These are phyloP conservation scores for Tuberolachnus salignus DNA, from an alignment of 2,888 invertebrate species.

Conservation along the genomic window DNA sequence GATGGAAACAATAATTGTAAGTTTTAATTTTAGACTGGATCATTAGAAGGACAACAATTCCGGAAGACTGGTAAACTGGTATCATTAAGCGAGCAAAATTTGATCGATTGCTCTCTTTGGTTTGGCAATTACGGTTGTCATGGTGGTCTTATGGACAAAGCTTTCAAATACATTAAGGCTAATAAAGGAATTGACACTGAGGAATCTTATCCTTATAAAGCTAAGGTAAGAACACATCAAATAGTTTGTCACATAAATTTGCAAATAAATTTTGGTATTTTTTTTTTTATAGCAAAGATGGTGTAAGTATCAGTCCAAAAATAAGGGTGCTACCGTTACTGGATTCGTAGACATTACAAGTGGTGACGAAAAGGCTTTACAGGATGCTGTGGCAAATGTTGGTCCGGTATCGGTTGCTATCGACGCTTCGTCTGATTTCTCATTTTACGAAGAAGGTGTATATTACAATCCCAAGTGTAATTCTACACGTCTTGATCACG, in stretches of 20 bases:
- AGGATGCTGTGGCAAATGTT: conserved; percentile 78
- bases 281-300: conserved; percentile 59
- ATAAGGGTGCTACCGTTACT: conserved; percentile 78
- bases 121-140: conserved; percentile 91
- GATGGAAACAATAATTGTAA: no score
- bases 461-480: conserved; percentile 63
- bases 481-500: conserved; percentile 77
- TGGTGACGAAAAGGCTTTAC: conserved; percentile 76
- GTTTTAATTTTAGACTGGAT: conserved; percentile 81
- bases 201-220: conserved; percentile 84
- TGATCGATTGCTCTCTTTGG: conserved; percentile 82
- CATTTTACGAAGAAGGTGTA: conserved; percentile 77
- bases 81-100: conserved; percentile 89
- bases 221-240: conserved; percentile 63
- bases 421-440: conserved; percentile 86
- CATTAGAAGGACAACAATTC: conserved; percentile 88
- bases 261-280: not conserved
- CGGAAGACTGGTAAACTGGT: conserved; percentile 76
- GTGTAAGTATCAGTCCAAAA: conserved; percentile 69
- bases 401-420: conserved; percentile 89
- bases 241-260: not conserved
- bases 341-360: conserved; percentile 78
- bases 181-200: no score
- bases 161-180: conserved; percentile 82
- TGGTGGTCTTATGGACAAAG: conserved; percentile 83